These are phyloP conservation scores for Siniperca obscura DNA, from an alignment of 2,797 vertebrate genomes.

Conservation along the genomic window DNA sequence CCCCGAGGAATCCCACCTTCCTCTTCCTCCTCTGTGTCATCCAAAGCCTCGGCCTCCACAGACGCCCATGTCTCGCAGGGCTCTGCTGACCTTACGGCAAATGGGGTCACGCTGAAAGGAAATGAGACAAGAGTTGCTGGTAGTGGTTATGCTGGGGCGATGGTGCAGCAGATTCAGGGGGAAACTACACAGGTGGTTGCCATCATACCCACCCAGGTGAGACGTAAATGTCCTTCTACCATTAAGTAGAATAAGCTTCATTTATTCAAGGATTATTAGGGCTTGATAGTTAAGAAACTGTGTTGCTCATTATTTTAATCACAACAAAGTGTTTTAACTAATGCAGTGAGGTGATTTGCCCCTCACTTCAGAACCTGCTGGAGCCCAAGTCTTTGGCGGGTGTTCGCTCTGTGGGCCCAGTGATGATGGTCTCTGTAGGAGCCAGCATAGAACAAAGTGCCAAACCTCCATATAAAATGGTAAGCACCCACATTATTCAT, in stretches of 20 bases:
- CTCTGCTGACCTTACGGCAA: constrained; percentile 53
- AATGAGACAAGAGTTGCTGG: constrained; percentile 78
- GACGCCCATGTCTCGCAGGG: constrained; percentile 38
- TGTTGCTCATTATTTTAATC: constrained; percentile 6
- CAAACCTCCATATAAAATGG: constrained; percentile 92
- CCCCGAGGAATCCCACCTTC: constrained; percentile 82
- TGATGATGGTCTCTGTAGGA: constrained; percentile 93
- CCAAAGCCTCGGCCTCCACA: constrained; percentile 21
- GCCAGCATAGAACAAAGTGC: constrained; percentile 85
- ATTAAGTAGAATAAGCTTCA: neutral
- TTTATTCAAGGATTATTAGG: neutral
- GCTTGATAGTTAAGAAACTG: neutral
- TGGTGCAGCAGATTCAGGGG: constrained; percentile 75
- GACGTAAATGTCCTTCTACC: neutral
- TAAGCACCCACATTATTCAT: constrained; percentile 66
- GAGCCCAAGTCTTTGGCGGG: constrained; percentile 85
- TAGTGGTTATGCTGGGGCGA: constrained; percentile 77
- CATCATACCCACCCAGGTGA: constrained; percentile 84
- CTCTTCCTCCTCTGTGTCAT: constrained; percentile 55
- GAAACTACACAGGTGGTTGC: constrained; percentile 82
- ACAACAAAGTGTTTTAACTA: neutral
- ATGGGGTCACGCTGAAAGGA: constrained; percentile 85
- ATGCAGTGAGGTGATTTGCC: constrained; percentile 24
- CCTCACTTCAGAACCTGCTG: constrained; percentile 84
- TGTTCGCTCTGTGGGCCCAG: constrained; percentile 87